These are phyloP conservation scores for Spialia ferax DNA, from an alignment of 2,888 invertebrate species.

Conservation along the genomic window DNA sequence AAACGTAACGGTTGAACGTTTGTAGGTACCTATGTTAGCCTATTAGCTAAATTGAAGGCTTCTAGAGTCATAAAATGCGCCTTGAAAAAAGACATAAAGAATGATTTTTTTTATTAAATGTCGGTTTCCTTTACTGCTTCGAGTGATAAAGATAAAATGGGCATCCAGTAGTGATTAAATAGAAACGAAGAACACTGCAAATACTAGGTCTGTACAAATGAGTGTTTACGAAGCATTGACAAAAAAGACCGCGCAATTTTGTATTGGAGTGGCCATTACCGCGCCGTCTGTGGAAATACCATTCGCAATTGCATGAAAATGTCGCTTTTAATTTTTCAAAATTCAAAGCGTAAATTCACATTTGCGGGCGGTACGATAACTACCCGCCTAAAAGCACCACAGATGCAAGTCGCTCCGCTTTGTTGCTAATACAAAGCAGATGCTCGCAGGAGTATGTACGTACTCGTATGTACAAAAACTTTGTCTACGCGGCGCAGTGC, in stretches of 20 bases:
- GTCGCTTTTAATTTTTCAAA: constrained; percentile 84
- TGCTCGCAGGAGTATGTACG: constrained; percentile 56
- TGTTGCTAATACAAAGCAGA: constrained; percentile 77
- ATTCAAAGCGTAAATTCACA: constrained; percentile 81
- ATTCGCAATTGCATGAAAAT: constrained; percentile 80
- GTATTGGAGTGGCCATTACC: constrained; percentile 83
- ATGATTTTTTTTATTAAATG: neutral
- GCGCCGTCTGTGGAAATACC: constrained; percentile 76
- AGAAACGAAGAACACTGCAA: constrained; percentile 57
- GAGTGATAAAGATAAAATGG: constrained; percentile 12
- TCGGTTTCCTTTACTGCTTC: neutral
- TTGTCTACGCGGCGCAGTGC: constrained; percentile 53
- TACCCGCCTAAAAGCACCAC: constrained; percentile 79
- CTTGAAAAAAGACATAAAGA: neutral
- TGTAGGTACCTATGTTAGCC: too few relatives aligned
- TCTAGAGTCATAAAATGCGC: too few relatives aligned
- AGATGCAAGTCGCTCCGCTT: constrained; percentile 69
- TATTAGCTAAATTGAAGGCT: too few relatives aligned
- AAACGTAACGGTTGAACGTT: too few relatives aligned
- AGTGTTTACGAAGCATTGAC: constrained; percentile 74
- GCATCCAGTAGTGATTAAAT: constrained; percentile 53
- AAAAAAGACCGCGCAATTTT: constrained; percentile 70
- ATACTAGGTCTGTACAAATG: constrained; percentile 61
- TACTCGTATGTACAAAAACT: constrained; percentile 73
- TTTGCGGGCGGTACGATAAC: constrained; percentile 77